Evolutionary conservation across 2,888 invertebrate genomes (phyloP), one percentile per base, ranked within the genome.

Genomic region (Xylota sylvarum): DNA sequence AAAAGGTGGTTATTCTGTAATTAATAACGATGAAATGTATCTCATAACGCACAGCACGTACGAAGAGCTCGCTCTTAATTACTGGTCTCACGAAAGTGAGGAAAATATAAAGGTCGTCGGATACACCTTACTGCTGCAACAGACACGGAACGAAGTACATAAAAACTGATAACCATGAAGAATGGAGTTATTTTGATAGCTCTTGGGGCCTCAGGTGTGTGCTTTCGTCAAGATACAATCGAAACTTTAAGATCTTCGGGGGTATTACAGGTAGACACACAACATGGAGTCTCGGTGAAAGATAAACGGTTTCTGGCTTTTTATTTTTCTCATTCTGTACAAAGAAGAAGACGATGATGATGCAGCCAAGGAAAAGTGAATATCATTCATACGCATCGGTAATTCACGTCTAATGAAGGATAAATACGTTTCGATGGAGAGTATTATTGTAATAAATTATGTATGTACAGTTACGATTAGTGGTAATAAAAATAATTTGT

Each of bases 181-280:
- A 79, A 84, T 84, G 72, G 78, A 84, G 73, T 84, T 73, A 67
- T 79, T 84, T 84, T 73, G 67, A 67, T 78, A 52, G 65, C 32
- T 50, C 19, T 35, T 23, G 23, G 30, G 12, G 67, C 40, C 62
- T 50, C 67, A 40, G 65, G 48, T 72, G 58, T 73, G 32, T 52
- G 77, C 60, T 77, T 77, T 43, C 77, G 50, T 69, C 60, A 40
- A 69, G 69, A 52, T 69, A 69, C 76, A 76, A 76, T 76, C 76
- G 60, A 27, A 77, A 69, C 67, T 77, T 40, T 69, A 69, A 60
- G 60, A 56, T 56, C 65, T 64, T 70, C n/a, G 52, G 30, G 43
- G 23, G 30, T 65, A 67, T 58, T 52, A 46, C 30, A 60, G 27
- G n/a, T n/a, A 62, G 19, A 37, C 19, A 46, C 35, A 46, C 32